Percentiles rank a stretch among this genome's conserved stretches.
phyloP scores from a whole-genome alignment of 1,140 invertebrate species.

The Acyrthosiphon pisum region DNA sequence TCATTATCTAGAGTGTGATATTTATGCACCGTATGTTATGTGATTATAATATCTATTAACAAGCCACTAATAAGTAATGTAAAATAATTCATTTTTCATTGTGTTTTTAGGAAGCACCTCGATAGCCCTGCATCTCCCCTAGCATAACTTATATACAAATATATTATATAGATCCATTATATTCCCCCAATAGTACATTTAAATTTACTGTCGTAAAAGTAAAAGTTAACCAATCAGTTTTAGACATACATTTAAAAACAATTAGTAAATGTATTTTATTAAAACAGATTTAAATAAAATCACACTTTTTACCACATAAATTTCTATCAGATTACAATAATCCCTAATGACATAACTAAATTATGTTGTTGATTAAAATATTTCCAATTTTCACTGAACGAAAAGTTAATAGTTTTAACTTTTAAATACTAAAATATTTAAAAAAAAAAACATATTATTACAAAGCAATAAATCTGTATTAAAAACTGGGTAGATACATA shows the following conservation, averaged over 20 bases:
- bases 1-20: not conserved
- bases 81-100: too few relatives aligned
- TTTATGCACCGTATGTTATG: not conserved
- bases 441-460: not conserved
- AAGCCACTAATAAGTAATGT: too few relatives aligned
- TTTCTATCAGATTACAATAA: not conserved
- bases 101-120: too few relatives aligned
- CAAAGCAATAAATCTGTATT: not conserved
- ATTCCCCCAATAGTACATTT: not conserved
- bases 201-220: not conserved
- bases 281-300: not conserved
- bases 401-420: not conserved
- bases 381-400: not conserved
- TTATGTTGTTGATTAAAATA: not conserved
- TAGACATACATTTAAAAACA: not conserved
- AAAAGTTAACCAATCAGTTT: not conserved
- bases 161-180: not conserved
- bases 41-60: not conserved
- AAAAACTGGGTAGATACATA: not conserved
- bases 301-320: not conserved
- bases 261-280: not conserved
- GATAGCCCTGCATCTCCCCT: not conserved
- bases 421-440: not conserved
- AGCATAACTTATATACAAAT: not conserved
- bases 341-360: not conserved